Percentiles rank a stretch among this genome's conserved stretches.
phyloP scores from a whole-genome alignment of 2,888 invertebrate genomes.

The Halictus ligatus region DNA sequence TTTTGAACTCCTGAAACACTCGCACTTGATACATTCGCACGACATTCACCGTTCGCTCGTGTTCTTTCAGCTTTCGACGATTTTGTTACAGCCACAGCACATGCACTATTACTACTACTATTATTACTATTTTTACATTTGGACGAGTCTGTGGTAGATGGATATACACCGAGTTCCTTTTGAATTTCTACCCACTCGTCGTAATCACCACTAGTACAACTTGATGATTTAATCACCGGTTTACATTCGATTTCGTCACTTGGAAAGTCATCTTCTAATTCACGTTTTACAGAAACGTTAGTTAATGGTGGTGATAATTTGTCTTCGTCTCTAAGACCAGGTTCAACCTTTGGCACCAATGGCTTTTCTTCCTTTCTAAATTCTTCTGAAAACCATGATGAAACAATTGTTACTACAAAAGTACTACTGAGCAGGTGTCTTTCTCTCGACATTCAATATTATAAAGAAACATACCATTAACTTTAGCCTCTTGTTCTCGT shows the following conservation, averaged over 20 bases:
- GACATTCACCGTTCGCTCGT: slow-evolving; percentile 81
- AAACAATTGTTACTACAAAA: slow-evolving; percentile 19
- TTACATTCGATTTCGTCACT: slow-evolving; percentile 79
- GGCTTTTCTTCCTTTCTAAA: slow-evolving; percentile 82
- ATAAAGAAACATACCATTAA: slow-evolving; percentile 74
- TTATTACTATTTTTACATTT: slow-evolving; percentile 75
- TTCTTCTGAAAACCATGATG: slow-evolving; percentile 75
- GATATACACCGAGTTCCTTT: slow-evolving; percentile 87
- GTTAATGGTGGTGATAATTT: slow-evolving; percentile 71
- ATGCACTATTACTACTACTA: slow-evolving; percentile 66
- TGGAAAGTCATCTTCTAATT: slow-evolving; percentile 80
- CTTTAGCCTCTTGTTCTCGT: slow-evolving; percentile 85
- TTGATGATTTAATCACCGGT: slow-evolving; percentile 76
- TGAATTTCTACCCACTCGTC: slow-evolving; percentile 90
- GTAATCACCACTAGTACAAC: slow-evolving; percentile 84
- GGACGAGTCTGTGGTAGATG: slow-evolving; percentile 73
- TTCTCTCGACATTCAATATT: neutral
- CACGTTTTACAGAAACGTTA: slow-evolving; percentile 80
- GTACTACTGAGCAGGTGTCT: neutral
- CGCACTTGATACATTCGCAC: slow-evolving; percentile 59
- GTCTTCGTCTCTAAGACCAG: slow-evolving; percentile 75
- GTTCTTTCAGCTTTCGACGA: slow-evolving; percentile 77
- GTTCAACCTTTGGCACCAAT: slow-evolving; percentile 81
- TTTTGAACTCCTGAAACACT: slow-evolving; percentile 66
- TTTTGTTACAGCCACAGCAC: slow-evolving; percentile 60